Evolutionary conservation across 2,113 vertebrate genomes (phyloP).

Genomic region (Syrmaticus mikado): DNA sequence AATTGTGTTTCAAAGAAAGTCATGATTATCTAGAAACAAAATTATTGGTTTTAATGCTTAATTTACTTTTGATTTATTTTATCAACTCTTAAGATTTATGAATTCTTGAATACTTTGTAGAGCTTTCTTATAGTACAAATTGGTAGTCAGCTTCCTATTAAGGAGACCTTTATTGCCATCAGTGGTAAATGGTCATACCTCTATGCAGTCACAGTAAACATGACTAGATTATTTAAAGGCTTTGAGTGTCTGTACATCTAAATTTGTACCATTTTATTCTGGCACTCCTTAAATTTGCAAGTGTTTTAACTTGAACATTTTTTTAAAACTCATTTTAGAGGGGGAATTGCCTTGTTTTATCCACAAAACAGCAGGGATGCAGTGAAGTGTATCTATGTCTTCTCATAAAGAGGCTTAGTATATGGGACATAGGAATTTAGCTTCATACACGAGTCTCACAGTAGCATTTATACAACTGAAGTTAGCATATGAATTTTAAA

Average conservation of each 20-base stretch:
- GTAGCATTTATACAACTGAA: neutral
- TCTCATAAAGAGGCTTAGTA: neutral
- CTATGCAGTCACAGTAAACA: neutral
- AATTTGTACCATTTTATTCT: neutral
- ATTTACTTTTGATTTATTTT: neutral
- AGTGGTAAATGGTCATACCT: neutral
- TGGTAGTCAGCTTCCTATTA: neutral
- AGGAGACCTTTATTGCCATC: neutral
- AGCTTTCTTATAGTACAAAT: neutral
- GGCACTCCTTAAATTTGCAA: neutral
- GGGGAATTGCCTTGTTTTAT: neutral
- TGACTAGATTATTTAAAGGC: neutral
- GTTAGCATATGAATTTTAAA: neutral
- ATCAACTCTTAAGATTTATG: neutral
- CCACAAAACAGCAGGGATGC: neutral
- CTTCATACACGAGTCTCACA: neutral
- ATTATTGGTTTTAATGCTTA: neutral
- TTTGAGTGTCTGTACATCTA: neutral
- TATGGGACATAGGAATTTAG: neutral
- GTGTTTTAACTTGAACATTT: neutral
- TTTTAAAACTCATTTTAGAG: neutral
- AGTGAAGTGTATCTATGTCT: neutral
- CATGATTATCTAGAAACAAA: neutral
- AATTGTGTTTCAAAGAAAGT: neutral
- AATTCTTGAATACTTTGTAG: neutral